phyloP scores from a whole-genome alignment of 2,113 vertebrate genomes.

The Ahaetulla prasina region DNA sequence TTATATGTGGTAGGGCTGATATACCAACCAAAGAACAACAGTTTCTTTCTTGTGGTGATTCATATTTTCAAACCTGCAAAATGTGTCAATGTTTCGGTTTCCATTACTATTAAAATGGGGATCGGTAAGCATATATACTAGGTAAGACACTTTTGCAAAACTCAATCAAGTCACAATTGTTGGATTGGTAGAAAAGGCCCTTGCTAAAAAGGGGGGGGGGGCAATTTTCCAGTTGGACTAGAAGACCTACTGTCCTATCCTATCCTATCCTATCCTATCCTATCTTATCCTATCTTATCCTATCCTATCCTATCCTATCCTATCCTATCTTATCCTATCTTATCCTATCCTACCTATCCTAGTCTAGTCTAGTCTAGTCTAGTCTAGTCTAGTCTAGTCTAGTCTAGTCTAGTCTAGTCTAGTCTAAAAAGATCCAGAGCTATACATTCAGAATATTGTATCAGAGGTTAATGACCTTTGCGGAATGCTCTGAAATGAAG shows the following conservation, averaged over 20 bases:
- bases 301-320: too few relatives aligned
- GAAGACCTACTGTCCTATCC: too few relatives aligned
- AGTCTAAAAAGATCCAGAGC: not conserved
- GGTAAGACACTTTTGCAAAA: not conserved
- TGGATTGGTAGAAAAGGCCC: rapidly evolving
- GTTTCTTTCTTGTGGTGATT: not conserved
- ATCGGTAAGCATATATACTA: not conserved
- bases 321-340: too few relatives aligned
- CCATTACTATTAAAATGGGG: not conserved
- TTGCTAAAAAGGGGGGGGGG: not conserved
- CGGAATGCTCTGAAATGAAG: conserved; percentile 21
- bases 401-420: too few relatives aligned
- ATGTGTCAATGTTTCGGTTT: conserved; percentile 14
- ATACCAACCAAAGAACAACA: not conserved
- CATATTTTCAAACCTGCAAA: not conserved
- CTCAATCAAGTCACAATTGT: not conserved
- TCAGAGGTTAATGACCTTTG: conserved; percentile 27
- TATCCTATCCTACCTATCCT: too few relatives aligned
- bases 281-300: too few relatives aligned
- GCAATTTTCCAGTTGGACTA: rapidly evolving
- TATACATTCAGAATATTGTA: not conserved
- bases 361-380: too few relatives aligned
- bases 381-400: too few relatives aligned
- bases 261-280: too few relatives aligned
- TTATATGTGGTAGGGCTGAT: not conserved